Evolutionary conservation across 2,888 invertebrate species (phyloP), one percentile per base, ranked within the genome.

Genomic region (Parelbella ahira): DNA sequence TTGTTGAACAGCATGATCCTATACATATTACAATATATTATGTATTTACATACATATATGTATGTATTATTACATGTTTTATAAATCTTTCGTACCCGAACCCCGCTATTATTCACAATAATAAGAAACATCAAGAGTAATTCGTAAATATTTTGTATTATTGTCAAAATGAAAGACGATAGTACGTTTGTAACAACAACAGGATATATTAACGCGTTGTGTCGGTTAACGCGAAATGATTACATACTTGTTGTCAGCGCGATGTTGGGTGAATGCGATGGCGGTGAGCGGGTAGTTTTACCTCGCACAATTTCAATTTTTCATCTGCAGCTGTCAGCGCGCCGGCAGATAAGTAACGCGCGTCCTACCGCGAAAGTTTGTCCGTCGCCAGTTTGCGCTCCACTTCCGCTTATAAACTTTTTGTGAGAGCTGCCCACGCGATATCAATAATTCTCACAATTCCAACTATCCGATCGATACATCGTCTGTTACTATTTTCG

Each of bases 291-390:
- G 80, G 79, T 80, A 77, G 81, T 86, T 87, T 87, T 87, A 86
- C 86, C 87, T 84, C 83, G 73, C 78, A 84, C 84, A 83, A 86
- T 86, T 87, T 87, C 86, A 87, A 87, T 87, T 86, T 86, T 87
- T 87, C 86, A 87, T 86, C 83, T 87, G 86, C 81, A 80, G 75
- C 86, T 83, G 84, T 86, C 86, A 83, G 84, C 83, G 69, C 76
- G 70, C 72, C 51, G 72, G 74, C 66, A 84, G 86, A 87, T 87
- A 87, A 84, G 84, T 86, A 84, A 84, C 83, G 78, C 73, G 70
- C 73, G 72, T 73, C 73, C 71, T 74, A 63, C 68, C 71, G 68
- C 74, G 70, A 80, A 84, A 84, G 67, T 83, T 84, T 80, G 78
- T 75, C 74, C 67, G 55, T 68, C 70, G 70, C 77, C 79, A 76